A percentile compares a stretch with the other conserved stretches of the same genome.
Conservation (phyloP, 1,140 invertebrate genomes). For the Elymnias hypermnestra region DNA sequence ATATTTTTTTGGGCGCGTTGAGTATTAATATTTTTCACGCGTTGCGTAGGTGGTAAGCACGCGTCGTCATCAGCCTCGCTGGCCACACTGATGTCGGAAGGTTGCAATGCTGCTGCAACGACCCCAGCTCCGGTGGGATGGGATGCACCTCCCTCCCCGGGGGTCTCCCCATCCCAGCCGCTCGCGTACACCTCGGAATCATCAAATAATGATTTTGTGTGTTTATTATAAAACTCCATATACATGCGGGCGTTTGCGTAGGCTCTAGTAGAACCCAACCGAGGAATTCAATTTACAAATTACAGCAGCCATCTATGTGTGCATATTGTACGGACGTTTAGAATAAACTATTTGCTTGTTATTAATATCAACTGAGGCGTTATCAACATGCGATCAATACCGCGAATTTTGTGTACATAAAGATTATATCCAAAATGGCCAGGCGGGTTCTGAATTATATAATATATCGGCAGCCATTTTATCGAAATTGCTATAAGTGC, state of each 20-base stretch:
- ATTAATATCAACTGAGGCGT: conserved; percentile 52
- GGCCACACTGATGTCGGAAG: conserved; percentile 66
- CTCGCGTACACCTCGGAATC: conserved; percentile 63
- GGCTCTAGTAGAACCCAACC: conserved; percentile 32
- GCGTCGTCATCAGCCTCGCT: conserved; percentile 62
- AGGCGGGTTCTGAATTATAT: conserved; percentile 17
- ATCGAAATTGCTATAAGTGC: conserved; percentile 6
- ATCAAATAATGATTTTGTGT: conserved; percentile 74
- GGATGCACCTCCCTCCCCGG: conserved; percentile 32
- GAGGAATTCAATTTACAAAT: conserved; percentile 49
- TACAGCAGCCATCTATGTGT: conserved; percentile 26
- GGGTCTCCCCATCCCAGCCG: conserved; percentile 50
- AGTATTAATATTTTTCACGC: conserved; percentile 55
- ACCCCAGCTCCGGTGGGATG: conserved; percentile 42
- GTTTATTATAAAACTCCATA: conserved; percentile 65
- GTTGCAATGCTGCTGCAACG: conserved; percentile 59
- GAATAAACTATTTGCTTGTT: conserved; percentile 59
- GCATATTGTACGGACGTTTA: conserved; percentile 39
- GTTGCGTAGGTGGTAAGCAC: conserved; percentile 71
- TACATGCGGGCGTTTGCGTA: conserved; percentile 27
- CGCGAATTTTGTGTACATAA: conserved; percentile 32
- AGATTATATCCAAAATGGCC: conserved; percentile 26
- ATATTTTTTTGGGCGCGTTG: conserved; percentile 41
- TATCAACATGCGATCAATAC: conserved; percentile 50
- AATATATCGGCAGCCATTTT: conserved; percentile 22